Percentiles rank a stretch among this genome's conserved stretches.
These are phyloP conservation scores for Epiblema foenella DNA, from an alignment of 2,888 invertebrate genomes.

Conservation along the genomic window DNA sequence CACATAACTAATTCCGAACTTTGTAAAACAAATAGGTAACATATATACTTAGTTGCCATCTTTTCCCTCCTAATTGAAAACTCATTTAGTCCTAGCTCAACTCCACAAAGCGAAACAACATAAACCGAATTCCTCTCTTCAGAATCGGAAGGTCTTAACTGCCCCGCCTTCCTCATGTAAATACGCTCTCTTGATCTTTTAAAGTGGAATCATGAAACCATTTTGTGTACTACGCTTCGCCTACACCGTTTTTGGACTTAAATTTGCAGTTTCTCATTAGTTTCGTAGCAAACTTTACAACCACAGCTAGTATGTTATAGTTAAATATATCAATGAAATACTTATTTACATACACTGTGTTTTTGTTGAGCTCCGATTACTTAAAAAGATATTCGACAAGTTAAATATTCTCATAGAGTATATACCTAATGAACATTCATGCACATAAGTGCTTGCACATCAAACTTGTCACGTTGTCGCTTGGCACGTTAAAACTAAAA, in stretches of 20 bases:
- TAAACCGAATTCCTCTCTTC: background rate
- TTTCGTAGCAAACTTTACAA: background rate
- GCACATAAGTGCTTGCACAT: no score
- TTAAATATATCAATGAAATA: background rate
- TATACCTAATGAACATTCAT: no score
- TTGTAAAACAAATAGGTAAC: background rate
- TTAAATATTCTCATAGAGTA: no score
- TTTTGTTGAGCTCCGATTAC: background rate
- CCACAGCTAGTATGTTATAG: background rate
- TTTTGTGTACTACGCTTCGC: constrained; percentile 18
- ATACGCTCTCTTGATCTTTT: background rate
- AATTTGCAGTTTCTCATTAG: constrained; percentile 24
- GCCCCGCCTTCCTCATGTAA: background rate
- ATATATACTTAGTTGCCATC: constrained; percentile 6
- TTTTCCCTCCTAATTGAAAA: background rate
- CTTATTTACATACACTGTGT: background rate
- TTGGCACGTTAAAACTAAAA: no score
- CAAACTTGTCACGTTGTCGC: no score
- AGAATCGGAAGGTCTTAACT: background rate
- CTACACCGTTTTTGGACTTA: constrained; percentile 1
- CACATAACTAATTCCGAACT: background rate
- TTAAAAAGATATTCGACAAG: background rate
- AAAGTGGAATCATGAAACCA: background rate
- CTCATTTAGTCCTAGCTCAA: constrained; percentile 11
- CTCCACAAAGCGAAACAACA: constrained; percentile 9